Evolutionary conservation across 2,888 invertebrate species (phyloP).

Genomic region (Melinopterus prodromus): DNA sequence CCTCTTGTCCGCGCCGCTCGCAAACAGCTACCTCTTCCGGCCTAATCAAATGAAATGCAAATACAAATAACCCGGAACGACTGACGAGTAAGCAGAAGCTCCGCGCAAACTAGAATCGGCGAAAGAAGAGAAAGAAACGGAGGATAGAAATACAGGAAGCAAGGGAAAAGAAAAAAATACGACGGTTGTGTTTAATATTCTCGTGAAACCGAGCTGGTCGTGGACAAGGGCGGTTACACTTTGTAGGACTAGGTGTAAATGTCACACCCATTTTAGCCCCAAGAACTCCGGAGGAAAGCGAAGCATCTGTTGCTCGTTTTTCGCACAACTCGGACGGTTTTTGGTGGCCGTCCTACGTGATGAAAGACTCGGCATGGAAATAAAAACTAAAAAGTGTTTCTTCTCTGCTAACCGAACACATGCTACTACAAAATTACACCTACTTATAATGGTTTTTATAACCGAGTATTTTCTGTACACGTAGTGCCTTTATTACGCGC

Average conservation of each 20-base stretch:
- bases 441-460: no score
- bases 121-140: neutral
- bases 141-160: neutral
- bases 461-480: no score
- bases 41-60: constrained; percentile 25
- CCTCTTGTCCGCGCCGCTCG: constrained; percentile 20
- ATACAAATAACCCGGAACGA: constrained; percentile 24
- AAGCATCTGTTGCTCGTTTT: constrained; percentile 4
- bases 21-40: constrained; percentile 17
- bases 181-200: neutral
- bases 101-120: neutral
- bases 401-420: neutral
- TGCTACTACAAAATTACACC: no score
- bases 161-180: neutral
- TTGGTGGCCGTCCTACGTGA: neutral
- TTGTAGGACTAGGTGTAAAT: neutral
- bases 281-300: neutral
- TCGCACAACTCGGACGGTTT: neutral
- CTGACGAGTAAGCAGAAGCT: constrained; percentile 15
- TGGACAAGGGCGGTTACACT: neutral
- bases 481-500: no score
- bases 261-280: neutral
- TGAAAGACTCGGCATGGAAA: neutral
- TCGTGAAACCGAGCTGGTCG: neutral
- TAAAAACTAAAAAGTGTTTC: neutral